Conservation (phyloP, 2,888 invertebrate genomes). For the Epirrita christyi region DNA sequence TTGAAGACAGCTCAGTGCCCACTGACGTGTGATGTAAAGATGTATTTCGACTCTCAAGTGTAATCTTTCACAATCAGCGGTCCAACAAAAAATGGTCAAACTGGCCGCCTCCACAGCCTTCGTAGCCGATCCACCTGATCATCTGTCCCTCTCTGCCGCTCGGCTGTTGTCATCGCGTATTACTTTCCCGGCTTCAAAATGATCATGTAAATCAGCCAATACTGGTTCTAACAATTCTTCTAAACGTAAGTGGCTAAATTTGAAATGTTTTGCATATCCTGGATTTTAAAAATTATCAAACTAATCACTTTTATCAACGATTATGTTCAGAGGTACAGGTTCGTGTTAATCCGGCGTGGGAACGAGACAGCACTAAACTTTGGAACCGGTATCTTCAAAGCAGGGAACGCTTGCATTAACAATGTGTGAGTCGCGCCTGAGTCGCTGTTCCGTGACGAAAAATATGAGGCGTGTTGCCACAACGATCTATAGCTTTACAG, state of each 20-base stretch:
- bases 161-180: slow-evolving; percentile 47
- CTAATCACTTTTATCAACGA: slow-evolving; percentile 11
- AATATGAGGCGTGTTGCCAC: slow-evolving; percentile 81
- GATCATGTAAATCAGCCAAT: slow-evolving; percentile 40
- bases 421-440: slow-evolving; percentile 85
- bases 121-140: slow-evolving; percentile 66
- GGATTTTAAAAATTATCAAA: not conserved
- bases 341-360: slow-evolving; percentile 54
- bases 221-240: slow-evolving; percentile 9
- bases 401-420: slow-evolving; percentile 76
- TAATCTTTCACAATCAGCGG: slow-evolving; percentile 85
- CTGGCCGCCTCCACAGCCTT: slow-evolving; percentile 83
- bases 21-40: slow-evolving; percentile 85
- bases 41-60: slow-evolving; percentile 85
- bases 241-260: slow-evolving; percentile 2
- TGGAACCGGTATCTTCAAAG: slow-evolving; percentile 78
- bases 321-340: slow-evolving; percentile 17
- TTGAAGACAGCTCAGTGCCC: slow-evolving; percentile 84
- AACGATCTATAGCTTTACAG: slow-evolving; percentile 77
- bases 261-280: not conserved
- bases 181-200: slow-evolving; percentile 49
- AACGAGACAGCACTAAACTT: slow-evolving; percentile 72
- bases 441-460: slow-evolving; percentile 82
- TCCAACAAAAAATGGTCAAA: slow-evolving; percentile 84
- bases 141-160: slow-evolving; percentile 73